Evolutionary conservation across 2,797 vertebrate species (phyloP).

Genomic region (Poeciliopsis gracilis): DNA sequence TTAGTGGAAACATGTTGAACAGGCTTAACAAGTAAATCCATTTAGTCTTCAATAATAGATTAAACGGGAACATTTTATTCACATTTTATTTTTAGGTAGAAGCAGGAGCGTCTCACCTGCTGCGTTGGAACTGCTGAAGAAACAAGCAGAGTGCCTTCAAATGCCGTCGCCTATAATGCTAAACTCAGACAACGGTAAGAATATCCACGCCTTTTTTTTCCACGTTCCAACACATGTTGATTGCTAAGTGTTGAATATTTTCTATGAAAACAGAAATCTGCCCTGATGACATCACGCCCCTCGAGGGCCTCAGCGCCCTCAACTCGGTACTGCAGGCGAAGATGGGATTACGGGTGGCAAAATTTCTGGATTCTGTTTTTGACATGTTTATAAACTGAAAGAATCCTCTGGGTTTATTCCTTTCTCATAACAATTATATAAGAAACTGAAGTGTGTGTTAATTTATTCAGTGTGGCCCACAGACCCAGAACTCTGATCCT

Average conservation of each 20-base stretch:
- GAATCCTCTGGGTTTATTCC: neutral
- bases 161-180: conserved; percentile 49
- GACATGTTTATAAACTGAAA: conserved; percentile 65
- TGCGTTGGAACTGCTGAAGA: conserved; percentile 45
- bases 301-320: conserved; percentile 44
- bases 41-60: neutral
- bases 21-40: neutral
- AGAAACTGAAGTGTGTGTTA: neutral
- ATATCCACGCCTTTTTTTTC: neutral
- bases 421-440: neutral
- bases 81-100: conserved; percentile 50
- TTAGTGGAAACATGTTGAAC: neutral
- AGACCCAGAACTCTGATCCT: neutral
- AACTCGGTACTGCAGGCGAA: conserved; percentile 49
- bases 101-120: conserved; percentile 33
- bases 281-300: conserved; percentile 32
- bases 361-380: conserved; percentile 62
- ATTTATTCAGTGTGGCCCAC: neutral
- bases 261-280: conserved; percentile 56
- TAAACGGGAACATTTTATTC: neutral
- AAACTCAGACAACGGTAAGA: conserved; percentile 48
- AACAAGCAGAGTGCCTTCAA: conserved; percentile 59
- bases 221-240: neutral
- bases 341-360: conserved; percentile 39
- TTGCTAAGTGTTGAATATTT: neutral